Base-by-base conservation (phyloP, 2,113 vertebrate species). In the Archilochus colubris region DNA sequence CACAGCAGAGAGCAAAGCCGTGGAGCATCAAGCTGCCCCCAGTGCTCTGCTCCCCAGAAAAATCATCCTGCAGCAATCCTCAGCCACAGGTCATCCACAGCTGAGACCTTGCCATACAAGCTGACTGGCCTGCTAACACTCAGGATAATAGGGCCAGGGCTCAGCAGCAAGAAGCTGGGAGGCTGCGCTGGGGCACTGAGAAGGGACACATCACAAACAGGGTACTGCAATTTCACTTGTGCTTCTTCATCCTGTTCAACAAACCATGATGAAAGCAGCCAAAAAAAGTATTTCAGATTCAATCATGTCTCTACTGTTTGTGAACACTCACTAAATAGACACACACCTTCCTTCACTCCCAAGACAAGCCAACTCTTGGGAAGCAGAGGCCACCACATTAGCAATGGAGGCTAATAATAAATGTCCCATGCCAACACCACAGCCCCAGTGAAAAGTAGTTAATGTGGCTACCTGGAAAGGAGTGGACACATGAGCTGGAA, bases 251-350 rank as follows among this genome's bases (percentile, higher is more conserved):
- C 21, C 43, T 38, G 6, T 36, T 80, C 50, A 74, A 63, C 22
- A 72, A 64, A 24, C 18, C 12, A 19, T 0, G 1, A 20, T 88
- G 48, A 86, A 78, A 54, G 18, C 73, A 78, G 33, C 10, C 33
- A 64, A n/a, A 66, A 74, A 3, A 50, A 82, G 8, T 27, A 50
- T 50, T 73, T 19, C 62, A 74, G 7, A 46, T 33, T 38, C 14
- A 74, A 6, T 19, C 0, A 0, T 1, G 0, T 30, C 5, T 33
- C 19, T 62, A 7, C 58, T 28, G 22, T 28, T 51, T 64, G 66
- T 62, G 27, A 79, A 55, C 15, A 73, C 3, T 22, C 5, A 9
- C 12, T 48, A 2, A 0, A 50, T 53, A 9, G 16, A 40, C 8
- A 17, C 12, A 36, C 0, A 0, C 20, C 23, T 7, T 46, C 25